Conservation (phyloP, 2,888 invertebrate species). For the Xestia xanthographa region DNA sequence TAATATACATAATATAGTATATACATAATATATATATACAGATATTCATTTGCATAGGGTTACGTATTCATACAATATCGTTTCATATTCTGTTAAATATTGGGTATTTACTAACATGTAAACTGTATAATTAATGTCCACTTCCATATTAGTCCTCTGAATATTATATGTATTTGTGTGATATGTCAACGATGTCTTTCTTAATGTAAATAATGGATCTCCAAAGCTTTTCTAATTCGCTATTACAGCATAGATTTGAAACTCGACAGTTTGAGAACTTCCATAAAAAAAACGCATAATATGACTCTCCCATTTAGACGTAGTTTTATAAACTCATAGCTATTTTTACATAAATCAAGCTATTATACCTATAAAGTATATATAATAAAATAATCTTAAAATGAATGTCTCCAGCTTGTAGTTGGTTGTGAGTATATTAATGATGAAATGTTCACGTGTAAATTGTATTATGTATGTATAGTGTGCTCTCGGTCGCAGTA, state of each 20-base stretch:
- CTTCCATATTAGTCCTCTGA: not conserved
- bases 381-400: conserved; percentile 14
- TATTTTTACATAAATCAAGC: conserved; percentile 2
- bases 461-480: conserved; percentile 13
- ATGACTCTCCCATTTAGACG: conserved; percentile 8
- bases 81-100: conserved; percentile 12
- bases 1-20: not conserved
- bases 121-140: conserved; percentile 10
- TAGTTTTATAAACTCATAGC: conserved; percentile 12
- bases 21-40: not conserved
- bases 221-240: conserved; percentile 3
- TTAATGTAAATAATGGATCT: conserved; percentile 4
- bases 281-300: conserved; percentile 18
- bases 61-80: not conserved
- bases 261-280: conserved; percentile 7
- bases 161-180: conserved; percentile 14
- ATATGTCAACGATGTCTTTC: not conserved
- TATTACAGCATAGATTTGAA: conserved; percentile 4
- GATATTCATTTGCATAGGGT: not conserved
- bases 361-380: conserved; percentile 14
- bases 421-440: conserved; percentile 16
- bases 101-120: conserved; percentile 8
- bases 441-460: not conserved
- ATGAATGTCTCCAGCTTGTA: conserved; percentile 22
- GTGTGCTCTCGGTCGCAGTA: not conserved